Evolutionary conservation across 1,140 invertebrate genomes (phyloP).

Genomic region (Atopsyche davidsoni): DNA sequence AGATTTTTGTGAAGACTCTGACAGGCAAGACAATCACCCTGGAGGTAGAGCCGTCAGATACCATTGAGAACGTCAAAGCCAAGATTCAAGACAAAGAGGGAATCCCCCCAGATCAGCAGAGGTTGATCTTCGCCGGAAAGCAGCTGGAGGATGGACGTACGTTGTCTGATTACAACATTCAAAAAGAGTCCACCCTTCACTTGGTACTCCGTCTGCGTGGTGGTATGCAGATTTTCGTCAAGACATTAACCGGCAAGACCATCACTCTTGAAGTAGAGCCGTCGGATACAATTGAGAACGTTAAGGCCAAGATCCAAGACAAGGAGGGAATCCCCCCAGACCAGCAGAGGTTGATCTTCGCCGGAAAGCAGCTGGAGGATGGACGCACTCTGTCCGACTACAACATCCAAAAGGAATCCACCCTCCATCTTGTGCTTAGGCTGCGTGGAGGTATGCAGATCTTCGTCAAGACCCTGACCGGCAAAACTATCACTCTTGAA

Average conservation of each 20-base stretch:
- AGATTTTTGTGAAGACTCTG: constrained; percentile 83
- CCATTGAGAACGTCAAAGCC: constrained; percentile 63
- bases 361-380: constrained; percentile 77
- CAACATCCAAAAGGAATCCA: constrained; percentile 60
- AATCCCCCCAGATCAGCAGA: constrained; percentile 56
- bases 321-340: constrained; percentile 67
- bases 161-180: constrained; percentile 72
- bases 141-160: constrained; percentile 74
- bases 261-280: constrained; percentile 76
- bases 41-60: constrained; percentile 74
- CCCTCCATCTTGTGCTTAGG: constrained; percentile 57
- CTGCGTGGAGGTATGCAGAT: constrained; percentile 77
- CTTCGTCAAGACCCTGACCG: constrained; percentile 62
- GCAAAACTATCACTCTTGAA: constrained; percentile 67
- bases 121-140: constrained; percentile 66
- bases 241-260: constrained; percentile 76
- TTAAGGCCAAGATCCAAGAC: constrained; percentile 73
- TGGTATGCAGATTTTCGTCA: constrained; percentile 79
- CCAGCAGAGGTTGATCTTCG: constrained; percentile 67
- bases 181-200: constrained; percentile 69
- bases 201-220: constrained; percentile 72
- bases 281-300: constrained; percentile 70
- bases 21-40: constrained; percentile 85
- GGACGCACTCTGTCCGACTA: constrained; percentile 66
- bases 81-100: constrained; percentile 58